A percentile compares a stretch with the other conserved stretches of the same genome.
These are phyloP conservation scores for Drosophila mayri DNA, from an alignment of 1,140 invertebrate genomes.

Conservation along the genomic window DNA sequence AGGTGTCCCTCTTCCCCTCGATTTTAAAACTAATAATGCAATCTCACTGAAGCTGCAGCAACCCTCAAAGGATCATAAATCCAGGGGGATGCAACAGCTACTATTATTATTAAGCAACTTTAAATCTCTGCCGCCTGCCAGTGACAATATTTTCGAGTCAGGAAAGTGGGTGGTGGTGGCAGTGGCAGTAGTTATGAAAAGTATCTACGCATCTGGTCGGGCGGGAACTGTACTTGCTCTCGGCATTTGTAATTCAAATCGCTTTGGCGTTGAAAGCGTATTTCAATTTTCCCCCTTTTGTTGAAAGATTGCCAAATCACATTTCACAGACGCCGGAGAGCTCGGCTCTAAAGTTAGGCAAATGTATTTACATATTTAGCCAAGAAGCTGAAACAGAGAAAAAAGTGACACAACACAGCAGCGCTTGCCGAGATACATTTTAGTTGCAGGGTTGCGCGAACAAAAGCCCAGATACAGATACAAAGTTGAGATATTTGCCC, in stretches of 20 bases:
- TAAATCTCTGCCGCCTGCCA: constrained; percentile 26
- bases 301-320: constrained; percentile 68
- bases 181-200: constrained; percentile 25
- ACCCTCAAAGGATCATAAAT: constrained; percentile 2
- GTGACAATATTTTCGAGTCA: constrained; percentile 22
- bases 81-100: constrained; percentile 33
- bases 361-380: constrained; percentile 78
- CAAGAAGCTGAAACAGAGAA: constrained; percentile 38
- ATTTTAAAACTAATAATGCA: constrained; percentile 22
- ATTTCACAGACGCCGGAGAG: constrained; percentile 22
- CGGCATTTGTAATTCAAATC: constrained; percentile 74
- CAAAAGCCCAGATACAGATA: constrained; percentile 40
- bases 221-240: constrained; percentile 30
- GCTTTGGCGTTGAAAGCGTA: constrained; percentile 41
- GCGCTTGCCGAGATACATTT: constrained; percentile 35
- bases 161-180: constrained; percentile 32
- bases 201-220: constrained; percentile 43
- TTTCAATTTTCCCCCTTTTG: constrained; percentile 68
- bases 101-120: constrained; percentile 30
- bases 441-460: constrained; percentile 42
- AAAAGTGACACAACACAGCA: constrained; percentile 34
- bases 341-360: constrained; percentile 75
- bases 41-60: constrained; percentile 9
- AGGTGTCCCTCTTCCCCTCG: constrained; percentile 34
- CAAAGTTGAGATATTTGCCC: constrained; percentile 67